Evolutionary conservation across 2,113 vertebrate species (phyloP), one percentile per base, ranked within the genome.

Genomic region (Lota lota): DNA sequence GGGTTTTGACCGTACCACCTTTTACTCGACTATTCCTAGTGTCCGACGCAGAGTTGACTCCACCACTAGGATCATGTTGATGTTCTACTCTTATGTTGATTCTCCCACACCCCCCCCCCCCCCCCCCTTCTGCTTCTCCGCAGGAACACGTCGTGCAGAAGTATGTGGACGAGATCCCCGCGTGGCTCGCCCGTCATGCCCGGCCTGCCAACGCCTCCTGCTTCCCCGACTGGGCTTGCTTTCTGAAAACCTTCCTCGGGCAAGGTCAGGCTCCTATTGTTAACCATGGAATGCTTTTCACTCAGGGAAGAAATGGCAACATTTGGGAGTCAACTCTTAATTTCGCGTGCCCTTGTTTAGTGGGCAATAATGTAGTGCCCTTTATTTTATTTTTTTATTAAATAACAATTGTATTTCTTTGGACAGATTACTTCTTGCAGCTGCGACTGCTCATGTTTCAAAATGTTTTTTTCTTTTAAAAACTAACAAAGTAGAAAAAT

Each of bases 141-240:
- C 91, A 97, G 95, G 94, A 97, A 87, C 87, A 91, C 63, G 93
- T 93, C 73, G 85, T 94, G 88, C 84, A 87, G 79, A 94, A 88
- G 90, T 93, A 95, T 92, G 91, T 93, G 83, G 88, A 95, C 90
- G 95, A 95, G 87, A 91, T 97, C 86, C 94, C 94, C 69, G 90
- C 91, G 87, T 92, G 95, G 92, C 90, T 98, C 88, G 88, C 92
- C 83, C 88, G 89, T 87, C 89, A 95, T 81, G 93, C 93, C 66
- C 89, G 85, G 82, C 92, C 92, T 82, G 92, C 92, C 91, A 93
- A 93, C 90, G 91, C 88, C 84, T 94, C 92, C 86, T 88, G 84
- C 89, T 96, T 93, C 90, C 91, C 94, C 81, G 93, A 89, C 82
- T 97, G 95, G 96, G 88, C 89, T 85, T 91, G 89, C 90, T 96